phyloP scores from a whole-genome alignment of 2,888 invertebrate genomes.

The Epirrhoe alternata region DNA sequence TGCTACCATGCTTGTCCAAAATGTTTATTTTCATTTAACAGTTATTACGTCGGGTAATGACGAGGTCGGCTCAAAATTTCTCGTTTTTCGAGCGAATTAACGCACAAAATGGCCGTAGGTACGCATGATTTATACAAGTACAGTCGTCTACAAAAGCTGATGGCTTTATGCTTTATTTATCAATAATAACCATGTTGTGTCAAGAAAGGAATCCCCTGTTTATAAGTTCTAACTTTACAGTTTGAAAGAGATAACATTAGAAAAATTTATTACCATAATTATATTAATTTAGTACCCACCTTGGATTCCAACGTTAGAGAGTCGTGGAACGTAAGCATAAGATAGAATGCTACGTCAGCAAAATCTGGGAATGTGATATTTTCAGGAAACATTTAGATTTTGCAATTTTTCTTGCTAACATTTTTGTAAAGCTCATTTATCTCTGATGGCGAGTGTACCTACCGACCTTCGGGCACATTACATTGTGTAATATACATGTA shows the following conservation, averaged over 20 bases:
- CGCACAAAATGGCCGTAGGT: constrained; percentile 36
- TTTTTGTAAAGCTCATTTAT: background rate
- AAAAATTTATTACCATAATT: too few relatives aligned
- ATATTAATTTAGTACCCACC: too few relatives aligned
- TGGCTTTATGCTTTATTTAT: background rate
- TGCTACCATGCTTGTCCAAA: constrained; percentile 2
- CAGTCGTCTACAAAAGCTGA: background rate
- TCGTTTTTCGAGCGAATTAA: constrained; percentile 41
- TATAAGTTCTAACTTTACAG: too few relatives aligned
- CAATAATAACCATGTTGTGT: too few relatives aligned
- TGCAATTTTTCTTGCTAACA: background rate
- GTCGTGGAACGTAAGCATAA: too few relatives aligned
- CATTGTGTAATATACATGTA: constrained; percentile 19
- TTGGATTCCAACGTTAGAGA: too few relatives aligned
- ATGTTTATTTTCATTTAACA: constrained; percentile 24
- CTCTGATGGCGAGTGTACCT: constrained; percentile 5
- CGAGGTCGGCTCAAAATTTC: constrained; percentile 38
- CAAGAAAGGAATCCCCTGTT: too few relatives aligned
- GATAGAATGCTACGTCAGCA: too few relatives aligned
- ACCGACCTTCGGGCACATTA: constrained; percentile 14
- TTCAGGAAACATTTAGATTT: too few relatives aligned
- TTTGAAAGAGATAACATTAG: too few relatives aligned
- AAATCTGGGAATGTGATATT: too few relatives aligned
- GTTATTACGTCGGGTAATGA: constrained; percentile 37
- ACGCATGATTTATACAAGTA: constrained; percentile 39